A percentile compares a stretch with the other conserved stretches of the same genome.
Evolutionary conservation across 2,113 vertebrate genomes (phyloP).

Genomic region (Uropsilus gracilis): DNA sequence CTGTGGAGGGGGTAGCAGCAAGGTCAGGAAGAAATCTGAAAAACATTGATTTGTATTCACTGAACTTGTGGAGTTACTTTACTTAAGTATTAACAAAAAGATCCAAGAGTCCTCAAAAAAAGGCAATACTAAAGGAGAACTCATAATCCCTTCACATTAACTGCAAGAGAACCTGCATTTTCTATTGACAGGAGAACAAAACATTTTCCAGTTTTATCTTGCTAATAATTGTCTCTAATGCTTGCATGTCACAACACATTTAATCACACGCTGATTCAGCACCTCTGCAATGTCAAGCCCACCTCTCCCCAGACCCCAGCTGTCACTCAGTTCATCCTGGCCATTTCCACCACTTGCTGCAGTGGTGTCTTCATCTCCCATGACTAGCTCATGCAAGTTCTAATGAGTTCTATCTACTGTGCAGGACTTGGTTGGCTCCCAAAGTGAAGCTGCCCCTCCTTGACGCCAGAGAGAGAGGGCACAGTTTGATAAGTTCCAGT

Average conservation of each 20-base stretch:
- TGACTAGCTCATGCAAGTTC: neutral
- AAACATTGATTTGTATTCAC: neutral
- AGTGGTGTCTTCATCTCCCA: neutral
- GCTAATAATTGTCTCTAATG: slow-evolving; percentile 32
- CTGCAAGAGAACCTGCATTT: neutral
- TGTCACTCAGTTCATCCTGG: neutral
- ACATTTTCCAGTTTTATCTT: neutral
- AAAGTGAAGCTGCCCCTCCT: neutral
- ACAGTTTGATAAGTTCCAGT: neutral
- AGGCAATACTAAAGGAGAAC: neutral
- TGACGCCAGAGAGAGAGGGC: neutral
- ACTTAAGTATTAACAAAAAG: neutral
- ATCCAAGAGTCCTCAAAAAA: neutral
- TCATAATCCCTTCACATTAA: neutral
- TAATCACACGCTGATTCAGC: accelerated
- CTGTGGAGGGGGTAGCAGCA: too few relatives aligned
- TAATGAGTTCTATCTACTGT: neutral
- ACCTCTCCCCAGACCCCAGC: neutral
- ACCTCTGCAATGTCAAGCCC: neutral
- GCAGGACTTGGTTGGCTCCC: neutral
- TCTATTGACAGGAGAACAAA: slow-evolving; percentile 29
- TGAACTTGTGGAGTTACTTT: neutral
- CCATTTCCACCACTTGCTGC: neutral
- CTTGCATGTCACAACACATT: neutral
- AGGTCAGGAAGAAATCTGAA: neutral